phyloP scores from a whole-genome alignment of 35 echinoderm and acorn worm species.

The Anneissia japonica region DNA sequence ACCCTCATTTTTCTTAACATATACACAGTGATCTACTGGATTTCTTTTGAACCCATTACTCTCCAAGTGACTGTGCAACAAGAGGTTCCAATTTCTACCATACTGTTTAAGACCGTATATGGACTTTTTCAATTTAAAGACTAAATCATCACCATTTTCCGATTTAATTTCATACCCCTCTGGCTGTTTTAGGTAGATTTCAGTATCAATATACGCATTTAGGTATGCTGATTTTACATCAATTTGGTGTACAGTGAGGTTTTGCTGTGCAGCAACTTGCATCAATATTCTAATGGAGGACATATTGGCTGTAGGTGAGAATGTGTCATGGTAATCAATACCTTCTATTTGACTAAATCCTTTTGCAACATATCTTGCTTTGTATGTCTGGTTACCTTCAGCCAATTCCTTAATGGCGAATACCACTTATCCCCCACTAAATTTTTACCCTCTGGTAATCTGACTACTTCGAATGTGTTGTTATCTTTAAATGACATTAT shows the following conservation, averaged over 20 bases:
- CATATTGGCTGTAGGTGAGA: constrained; percentile 34
- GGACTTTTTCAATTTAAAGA: constrained; percentile 34
- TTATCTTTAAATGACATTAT: background rate
- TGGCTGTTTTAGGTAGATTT: constrained; percentile 42
- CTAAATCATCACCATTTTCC: background rate
- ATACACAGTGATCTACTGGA: constrained; percentile 14
- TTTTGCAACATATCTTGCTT: constrained; percentile 29
- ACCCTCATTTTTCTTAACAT: background rate
- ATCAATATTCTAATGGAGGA: constrained; percentile 19
- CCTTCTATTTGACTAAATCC: constrained; percentile 31
- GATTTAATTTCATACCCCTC: constrained; percentile 25
- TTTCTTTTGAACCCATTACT: constrained; percentile 16
- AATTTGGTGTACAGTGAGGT: constrained; percentile 44
- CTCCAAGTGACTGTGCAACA: constrained; percentile 20
- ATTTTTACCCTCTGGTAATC: background rate
- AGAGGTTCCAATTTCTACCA: constrained; percentile 38
- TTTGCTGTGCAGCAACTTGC: constrained; percentile 35
- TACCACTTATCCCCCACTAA: background rate
- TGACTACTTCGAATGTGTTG: background rate
- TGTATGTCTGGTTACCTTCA: background rate
- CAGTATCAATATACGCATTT: constrained; percentile 27
- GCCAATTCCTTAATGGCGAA: background rate
- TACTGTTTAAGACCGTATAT: constrained; percentile 48
- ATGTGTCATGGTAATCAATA: constrained; percentile 39
- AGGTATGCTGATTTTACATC: constrained; percentile 33